Evolutionary conservation across 2,888 invertebrate genomes (phyloP).

Genomic region (Calliopum simillimum): DNA sequence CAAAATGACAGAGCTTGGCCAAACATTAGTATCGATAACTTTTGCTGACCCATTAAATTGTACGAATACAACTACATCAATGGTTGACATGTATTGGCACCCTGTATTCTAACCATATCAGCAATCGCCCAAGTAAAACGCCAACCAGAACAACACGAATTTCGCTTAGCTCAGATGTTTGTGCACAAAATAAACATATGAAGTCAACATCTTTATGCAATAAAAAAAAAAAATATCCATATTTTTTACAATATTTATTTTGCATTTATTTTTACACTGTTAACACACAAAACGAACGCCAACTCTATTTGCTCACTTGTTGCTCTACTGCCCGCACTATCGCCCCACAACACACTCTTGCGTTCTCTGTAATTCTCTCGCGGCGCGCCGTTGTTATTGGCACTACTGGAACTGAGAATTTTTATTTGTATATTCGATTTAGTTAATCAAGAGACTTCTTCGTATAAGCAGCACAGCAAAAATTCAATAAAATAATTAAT

Average conservation of each 20-base stretch:
- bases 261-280: constrained; percentile 4
- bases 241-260: too few relatives aligned
- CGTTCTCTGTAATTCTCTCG: constrained; percentile 1
- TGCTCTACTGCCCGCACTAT: background rate
- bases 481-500: background rate
- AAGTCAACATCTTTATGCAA: background rate
- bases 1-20: too few relatives aligned
- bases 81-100: too few relatives aligned
- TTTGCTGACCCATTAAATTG: too few relatives aligned
- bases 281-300: background rate
- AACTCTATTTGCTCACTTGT: background rate
- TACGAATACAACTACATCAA: too few relatives aligned
- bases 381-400: background rate
- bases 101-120: background rate
- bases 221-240: background rate
- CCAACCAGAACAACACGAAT: background rate
- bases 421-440: constrained; percentile 24
- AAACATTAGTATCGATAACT: too few relatives aligned
- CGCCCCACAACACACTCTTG: too few relatives aligned
- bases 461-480: constrained; percentile 7
- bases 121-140: background rate
- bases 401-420: constrained; percentile 18
- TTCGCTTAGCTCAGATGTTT: background rate
- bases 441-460: constrained; percentile 23
- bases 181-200: background rate